Percentiles rank a stretch among this genome's conserved stretches.
phyloP scores from a whole-genome alignment of 2,113 vertebrate species.

The Talpa occidentalis region DNA sequence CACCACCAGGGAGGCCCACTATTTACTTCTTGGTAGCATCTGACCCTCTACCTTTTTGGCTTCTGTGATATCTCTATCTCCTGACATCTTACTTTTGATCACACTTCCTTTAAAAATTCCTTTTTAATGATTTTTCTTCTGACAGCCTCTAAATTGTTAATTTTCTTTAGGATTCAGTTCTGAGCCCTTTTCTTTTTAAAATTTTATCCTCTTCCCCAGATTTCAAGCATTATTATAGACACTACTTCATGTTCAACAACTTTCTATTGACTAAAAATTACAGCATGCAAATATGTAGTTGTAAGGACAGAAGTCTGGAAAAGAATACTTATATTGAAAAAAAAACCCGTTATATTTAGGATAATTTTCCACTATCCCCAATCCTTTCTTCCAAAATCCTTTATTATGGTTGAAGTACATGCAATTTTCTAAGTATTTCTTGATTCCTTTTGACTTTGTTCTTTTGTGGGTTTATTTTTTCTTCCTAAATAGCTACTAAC shows the following conservation, averaged over 20 bases:
- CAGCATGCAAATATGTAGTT: background rate
- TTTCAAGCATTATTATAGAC: background rate
- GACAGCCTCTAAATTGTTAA: background rate
- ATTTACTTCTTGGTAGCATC: background rate
- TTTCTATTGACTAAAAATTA: background rate
- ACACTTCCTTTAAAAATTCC: background rate
- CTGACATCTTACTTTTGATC: background rate
- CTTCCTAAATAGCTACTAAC: too few relatives aligned
- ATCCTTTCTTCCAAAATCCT: background rate
- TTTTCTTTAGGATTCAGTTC: background rate
- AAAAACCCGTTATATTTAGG: background rate
- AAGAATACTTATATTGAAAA: background rate
- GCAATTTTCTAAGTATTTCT: background rate
- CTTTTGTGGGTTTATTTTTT: background rate
- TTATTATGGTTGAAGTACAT: background rate
- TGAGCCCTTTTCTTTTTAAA: background rate
- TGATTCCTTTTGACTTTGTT: background rate
- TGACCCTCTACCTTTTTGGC: background rate
- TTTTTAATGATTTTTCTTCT: background rate
- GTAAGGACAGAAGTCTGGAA: background rate
- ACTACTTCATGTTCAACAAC: background rate
- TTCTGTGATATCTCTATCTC: background rate
- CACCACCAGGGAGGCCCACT: too few relatives aligned
- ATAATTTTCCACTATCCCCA: background rate
- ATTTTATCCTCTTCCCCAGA: background rate